Evolutionary conservation across 2,797 vertebrate species (phyloP).

Genomic region (Dromococcyx pavoninus): DNA sequence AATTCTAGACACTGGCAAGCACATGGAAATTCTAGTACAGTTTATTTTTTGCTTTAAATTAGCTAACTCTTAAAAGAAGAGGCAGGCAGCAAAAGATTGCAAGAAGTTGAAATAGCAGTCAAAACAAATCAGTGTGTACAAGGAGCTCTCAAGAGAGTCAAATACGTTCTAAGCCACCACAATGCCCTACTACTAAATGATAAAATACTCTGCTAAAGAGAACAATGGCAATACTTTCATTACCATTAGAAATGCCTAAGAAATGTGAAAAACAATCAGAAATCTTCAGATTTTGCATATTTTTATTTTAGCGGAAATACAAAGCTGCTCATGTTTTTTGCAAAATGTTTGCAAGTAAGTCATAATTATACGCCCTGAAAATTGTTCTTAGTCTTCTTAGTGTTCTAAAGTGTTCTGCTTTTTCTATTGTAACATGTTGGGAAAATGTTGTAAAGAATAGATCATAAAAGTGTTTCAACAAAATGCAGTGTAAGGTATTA

Average conservation of each 20-base stretch:
- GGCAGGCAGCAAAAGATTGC: background rate
- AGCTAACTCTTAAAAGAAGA: background rate
- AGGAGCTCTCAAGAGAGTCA: background rate
- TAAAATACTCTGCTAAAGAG: background rate
- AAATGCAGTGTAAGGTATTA: background rate
- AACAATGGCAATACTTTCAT: background rate
- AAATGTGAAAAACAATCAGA: background rate
- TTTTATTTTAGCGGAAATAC: background rate
- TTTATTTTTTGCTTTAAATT: constrained; percentile 8
- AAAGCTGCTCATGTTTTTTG: background rate
- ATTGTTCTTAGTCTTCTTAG: background rate
- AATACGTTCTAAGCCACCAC: background rate
- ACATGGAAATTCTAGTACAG: background rate
- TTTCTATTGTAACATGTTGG: background rate
- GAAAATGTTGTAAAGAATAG: background rate
- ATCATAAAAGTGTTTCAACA: background rate
- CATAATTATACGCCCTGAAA: background rate
- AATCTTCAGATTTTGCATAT: background rate
- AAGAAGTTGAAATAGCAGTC: background rate
- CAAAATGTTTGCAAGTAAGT: background rate
- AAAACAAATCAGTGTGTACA: background rate
- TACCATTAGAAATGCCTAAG: background rate
- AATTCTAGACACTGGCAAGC: background rate
- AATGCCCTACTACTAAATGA: background rate
- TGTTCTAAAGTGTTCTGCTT: background rate